Evolutionary conservation across 2,888 invertebrate species (phyloP), one percentile per base, ranked within the genome.

Genomic region (Hirtodrosophila alboralis): DNA sequence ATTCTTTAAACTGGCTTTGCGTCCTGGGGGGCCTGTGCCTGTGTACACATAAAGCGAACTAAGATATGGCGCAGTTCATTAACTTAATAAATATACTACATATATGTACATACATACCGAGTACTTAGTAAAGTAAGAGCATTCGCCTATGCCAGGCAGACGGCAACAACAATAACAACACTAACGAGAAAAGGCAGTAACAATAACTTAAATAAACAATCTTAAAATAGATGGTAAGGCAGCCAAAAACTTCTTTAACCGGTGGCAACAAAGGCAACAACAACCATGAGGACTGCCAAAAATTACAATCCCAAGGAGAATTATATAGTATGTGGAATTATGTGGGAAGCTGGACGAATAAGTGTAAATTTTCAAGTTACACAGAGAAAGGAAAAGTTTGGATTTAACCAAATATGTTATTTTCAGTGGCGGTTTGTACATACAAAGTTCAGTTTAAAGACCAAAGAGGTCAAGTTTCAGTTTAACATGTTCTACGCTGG

Each of bases 61-160:
- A 36, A 58, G 49, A 70, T 64, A 68, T 59, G 64, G 49, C 58
- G 41, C 58, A 64, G 70, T 68, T 70, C 68, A 68, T 70, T 70
- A 64, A 64, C 58, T 68, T 70, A 70, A 70, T 70, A 68, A 58
- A 69, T 69, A 53, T 51, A 13, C 12, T 21, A 38, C 9, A n/a
- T 18, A 13, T 6, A 37, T n/a, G n/a, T 12, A 41, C 34, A 40
- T 30, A 8, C 27, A 49, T 2, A 44, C 33, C 10, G 21, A 28
- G 41, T 44, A 21, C 51, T 44, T 59, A 51, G 40, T n/a, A 36
- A 18, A 18, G 31, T n/a, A 37, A 12, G 30, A 40, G 31, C 40
- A 64, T 48, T 56, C 49, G 60, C 33, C 18, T 51, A 30, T 30
- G 38, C 18, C 43, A 27, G 47, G 40, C 45, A 60, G 61, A 62